Conservation (phyloP, 2,888 invertebrate genomes). For the Tetheella fluctuosa region DNA sequence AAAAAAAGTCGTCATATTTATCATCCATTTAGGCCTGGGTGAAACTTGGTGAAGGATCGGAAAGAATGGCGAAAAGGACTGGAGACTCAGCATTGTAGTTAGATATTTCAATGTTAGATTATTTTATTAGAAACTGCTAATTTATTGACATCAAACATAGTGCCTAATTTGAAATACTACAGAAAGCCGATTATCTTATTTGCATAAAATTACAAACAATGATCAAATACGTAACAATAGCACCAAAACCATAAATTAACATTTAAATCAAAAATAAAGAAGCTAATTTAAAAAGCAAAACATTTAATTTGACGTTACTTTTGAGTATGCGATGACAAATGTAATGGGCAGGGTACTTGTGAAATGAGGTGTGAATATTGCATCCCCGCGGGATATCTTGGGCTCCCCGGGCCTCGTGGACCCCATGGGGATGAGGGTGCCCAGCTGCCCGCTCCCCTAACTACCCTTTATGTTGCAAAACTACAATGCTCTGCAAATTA, state of each 20-base stretch:
- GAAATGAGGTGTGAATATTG: slow-evolving; percentile 84
- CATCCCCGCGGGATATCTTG: slow-evolving; percentile 67
- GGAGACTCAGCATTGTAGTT: no score
- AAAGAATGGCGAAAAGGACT: no score
- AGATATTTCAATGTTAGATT: no score
- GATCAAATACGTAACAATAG: neutral
- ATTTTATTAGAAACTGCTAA: no score
- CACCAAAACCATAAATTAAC: slow-evolving; percentile 14
- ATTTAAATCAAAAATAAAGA: slow-evolving; percentile 32
- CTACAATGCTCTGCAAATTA: slow-evolving; percentile 68
- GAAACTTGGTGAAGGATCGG: no score
- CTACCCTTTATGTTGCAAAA: slow-evolving; percentile 57
- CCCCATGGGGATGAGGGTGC: slow-evolving; percentile 57
- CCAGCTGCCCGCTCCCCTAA: slow-evolving; percentile 62
- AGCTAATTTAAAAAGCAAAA: slow-evolving; percentile 57
- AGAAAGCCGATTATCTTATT: neutral
- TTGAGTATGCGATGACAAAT: slow-evolving; percentile 65
- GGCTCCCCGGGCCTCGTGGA: slow-evolving; percentile 37
- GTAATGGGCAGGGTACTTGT: slow-evolving; percentile 70
- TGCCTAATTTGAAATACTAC: no score
- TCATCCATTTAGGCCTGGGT: no score
- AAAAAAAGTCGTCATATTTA: no score
- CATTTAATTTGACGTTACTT: slow-evolving; percentile 58
- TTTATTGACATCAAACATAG: no score
- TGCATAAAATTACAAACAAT: neutral